Base-by-base conservation (phyloP, 2,888 invertebrate genomes). In the Athetis lepigone region DNA sequence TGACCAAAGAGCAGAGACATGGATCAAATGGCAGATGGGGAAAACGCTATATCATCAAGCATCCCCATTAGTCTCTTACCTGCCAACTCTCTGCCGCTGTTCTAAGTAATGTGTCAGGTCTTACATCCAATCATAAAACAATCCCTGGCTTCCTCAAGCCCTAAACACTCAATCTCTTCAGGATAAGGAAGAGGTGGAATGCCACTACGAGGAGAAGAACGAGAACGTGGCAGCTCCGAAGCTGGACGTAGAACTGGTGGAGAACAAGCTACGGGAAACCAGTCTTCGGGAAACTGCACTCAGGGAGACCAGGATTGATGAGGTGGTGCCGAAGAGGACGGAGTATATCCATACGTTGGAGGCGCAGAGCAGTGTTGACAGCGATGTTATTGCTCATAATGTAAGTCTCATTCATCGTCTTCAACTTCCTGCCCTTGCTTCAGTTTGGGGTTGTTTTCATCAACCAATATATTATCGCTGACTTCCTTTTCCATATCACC, bases 341-440 rank as follows among this genome's bases (percentile, higher is more conserved):
- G 91, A 92, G 61, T 95, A 92, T 78, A 91, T 93, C 9, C 94
- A 92, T 82, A 92, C 92, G 1, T 82, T 95, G 57, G 95, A 95
- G 76, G 93, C 94, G 36, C 95, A 95, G 85, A 95, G 95, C 85
- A 95, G 95, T 78, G 89, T 95, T 36, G 96, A 96, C 77, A 95
- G 96, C 77, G 96, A 95, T 85, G 96, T 96, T 82, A 95, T 96
- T 84, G 97, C 96, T 76, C 96, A 97, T 93, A 97, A 97, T 92
- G 97, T 97, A 93, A 96, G 96, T 59, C 2, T 33, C 3, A 4
- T 13, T 4, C 33, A 13, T 33, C n/a, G n/a, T n/a, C n/a, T n/a
- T n/a, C n/a, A n/a, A n/a, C n/a, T n/a, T n/a, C n/a, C n/a, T n/a
- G n/a, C n/a, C n/a, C n/a, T n/a, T n/a, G n/a, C n/a, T n/a, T n/a